Percentiles rank a stretch among this genome's conserved stretches.
Evolutionary conservation across 2,888 invertebrate species (phyloP).

Genomic region (Diplolepis rosae): DNA sequence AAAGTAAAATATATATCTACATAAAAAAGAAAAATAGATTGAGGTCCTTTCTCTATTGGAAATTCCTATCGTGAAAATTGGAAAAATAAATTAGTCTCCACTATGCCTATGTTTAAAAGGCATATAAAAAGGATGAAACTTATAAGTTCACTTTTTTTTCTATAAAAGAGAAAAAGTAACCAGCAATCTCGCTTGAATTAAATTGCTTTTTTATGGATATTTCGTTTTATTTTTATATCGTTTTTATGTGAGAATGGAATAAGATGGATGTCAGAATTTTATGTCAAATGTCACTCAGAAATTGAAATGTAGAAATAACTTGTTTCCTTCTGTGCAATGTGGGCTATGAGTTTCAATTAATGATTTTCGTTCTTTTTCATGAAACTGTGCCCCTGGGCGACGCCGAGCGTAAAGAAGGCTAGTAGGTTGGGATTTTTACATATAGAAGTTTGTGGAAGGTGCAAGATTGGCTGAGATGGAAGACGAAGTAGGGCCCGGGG

Average conservation of each 20-base stretch:
- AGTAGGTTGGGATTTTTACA: slow-evolving; percentile 20
- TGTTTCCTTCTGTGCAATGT: not conserved
- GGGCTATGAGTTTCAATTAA: slow-evolving; percentile 50
- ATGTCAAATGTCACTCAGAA: not conserved
- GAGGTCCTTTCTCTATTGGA: not conserved
- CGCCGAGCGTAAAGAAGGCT: slow-evolving; percentile 27
- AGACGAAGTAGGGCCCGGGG: not conserved
- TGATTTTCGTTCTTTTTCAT: slow-evolving; percentile 44
- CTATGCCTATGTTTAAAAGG: no score
- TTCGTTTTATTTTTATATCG: not conserved
- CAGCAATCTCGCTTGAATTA: no score
- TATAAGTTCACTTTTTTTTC: no score
- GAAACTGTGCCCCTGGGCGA: slow-evolving; percentile 46
- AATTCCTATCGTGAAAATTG: not conserved
- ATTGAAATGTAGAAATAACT: not conserved
- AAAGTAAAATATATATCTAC: not conserved
- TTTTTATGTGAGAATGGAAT: not conserved
- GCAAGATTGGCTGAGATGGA: not conserved
- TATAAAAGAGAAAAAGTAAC: no score
- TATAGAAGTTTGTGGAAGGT: not conserved
- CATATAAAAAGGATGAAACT: not conserved
- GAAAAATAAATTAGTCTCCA: not conserved
- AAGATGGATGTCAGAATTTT: not conserved
- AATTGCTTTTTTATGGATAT: not conserved
- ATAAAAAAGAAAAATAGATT: not conserved